Percentiles rank a stretch among this genome's conserved stretches.
phyloP scores from a whole-genome alignment of 2,113 vertebrate species.

The Prionailurus viverrinus region DNA sequence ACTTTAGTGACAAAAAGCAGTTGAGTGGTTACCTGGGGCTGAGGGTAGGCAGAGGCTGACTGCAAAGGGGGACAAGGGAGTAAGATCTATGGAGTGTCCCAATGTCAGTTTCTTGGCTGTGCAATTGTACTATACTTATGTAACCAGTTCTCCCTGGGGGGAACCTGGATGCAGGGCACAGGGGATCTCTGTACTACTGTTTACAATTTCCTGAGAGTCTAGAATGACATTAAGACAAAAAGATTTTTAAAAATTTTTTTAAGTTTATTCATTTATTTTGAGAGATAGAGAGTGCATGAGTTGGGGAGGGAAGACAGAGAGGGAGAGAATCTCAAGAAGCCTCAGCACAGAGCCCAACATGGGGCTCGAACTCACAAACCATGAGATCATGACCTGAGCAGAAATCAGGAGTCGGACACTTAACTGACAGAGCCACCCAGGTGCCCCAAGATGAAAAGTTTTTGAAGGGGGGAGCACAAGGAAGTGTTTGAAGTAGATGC shows the following conservation, averaged over 20 bases:
- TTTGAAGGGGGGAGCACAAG: background rate
- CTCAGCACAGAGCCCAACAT: too few relatives aligned
- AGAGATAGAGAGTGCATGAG: too few relatives aligned
- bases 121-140: background rate
- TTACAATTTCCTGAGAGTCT: background rate
- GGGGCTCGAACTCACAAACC: too few relatives aligned
- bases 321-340: too few relatives aligned
- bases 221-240: constrained; percentile 9
- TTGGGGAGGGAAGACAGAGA: too few relatives aligned
- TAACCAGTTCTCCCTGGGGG: background rate
- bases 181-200: background rate
- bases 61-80: background rate
- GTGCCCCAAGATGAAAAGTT: background rate
- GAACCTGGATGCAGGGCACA: background rate
- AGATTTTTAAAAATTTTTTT: background rate
- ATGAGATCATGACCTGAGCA: too few relatives aligned
- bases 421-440: too few relatives aligned
- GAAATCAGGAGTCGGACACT: too few relatives aligned
- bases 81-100: background rate
- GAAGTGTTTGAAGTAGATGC: background rate
- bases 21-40: background rate
- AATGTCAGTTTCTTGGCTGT: background rate
- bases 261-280: too few relatives aligned
- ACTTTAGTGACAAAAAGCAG: background rate
- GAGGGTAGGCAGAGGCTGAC: background rate